These are phyloP conservation scores for Stenchaetothrips biformis DNA, from an alignment of 2,888 invertebrate species.

Conservation along the genomic window DNA sequence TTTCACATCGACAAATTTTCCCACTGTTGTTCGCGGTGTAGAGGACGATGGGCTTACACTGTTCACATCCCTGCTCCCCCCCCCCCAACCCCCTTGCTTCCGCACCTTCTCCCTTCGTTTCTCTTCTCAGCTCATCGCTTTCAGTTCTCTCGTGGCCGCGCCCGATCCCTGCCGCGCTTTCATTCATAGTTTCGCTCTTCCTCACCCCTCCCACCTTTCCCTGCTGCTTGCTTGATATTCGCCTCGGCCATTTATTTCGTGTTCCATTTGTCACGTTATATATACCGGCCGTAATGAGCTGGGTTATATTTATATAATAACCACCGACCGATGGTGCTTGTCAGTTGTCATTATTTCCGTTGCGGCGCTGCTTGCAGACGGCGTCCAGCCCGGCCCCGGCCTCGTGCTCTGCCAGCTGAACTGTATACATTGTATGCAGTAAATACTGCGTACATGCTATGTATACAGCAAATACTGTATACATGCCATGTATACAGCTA, in stretches of 20 bases:
- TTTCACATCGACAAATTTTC: too few species aligned
- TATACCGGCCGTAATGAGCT: slow-evolving; percentile 16
- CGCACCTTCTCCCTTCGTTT: neutral
- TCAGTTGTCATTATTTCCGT: slow-evolving; percentile 9
- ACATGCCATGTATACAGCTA: too few species aligned
- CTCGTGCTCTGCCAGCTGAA: too few species aligned
- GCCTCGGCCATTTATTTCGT: slow-evolving; percentile 20
- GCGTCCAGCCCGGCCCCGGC: too few species aligned
- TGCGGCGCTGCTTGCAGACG: neutral
- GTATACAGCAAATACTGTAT: too few species aligned
- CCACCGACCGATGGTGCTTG: slow-evolving; percentile 17
- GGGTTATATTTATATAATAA: slow-evolving; percentile 24
- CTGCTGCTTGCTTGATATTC: neutral
- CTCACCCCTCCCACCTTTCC: neutral
- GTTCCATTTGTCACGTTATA: slow-evolving; percentile 25
- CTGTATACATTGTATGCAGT: too few species aligned
- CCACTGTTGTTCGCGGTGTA: neutral
- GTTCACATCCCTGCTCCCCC: neutral
- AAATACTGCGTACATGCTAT: too few species aligned
- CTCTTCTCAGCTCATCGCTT: too few species aligned
- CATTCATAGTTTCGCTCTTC: neutral
- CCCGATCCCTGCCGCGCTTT: neutral
- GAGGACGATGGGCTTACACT: neutral
- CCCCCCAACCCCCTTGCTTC: neutral
- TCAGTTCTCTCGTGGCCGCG: neutral